Percentiles rank a stretch among this genome's conserved stretches.
These are phyloP conservation scores for Allobates femoralis DNA, from an alignment of 2,797 vertebrate species.

Conservation along the genomic window DNA sequence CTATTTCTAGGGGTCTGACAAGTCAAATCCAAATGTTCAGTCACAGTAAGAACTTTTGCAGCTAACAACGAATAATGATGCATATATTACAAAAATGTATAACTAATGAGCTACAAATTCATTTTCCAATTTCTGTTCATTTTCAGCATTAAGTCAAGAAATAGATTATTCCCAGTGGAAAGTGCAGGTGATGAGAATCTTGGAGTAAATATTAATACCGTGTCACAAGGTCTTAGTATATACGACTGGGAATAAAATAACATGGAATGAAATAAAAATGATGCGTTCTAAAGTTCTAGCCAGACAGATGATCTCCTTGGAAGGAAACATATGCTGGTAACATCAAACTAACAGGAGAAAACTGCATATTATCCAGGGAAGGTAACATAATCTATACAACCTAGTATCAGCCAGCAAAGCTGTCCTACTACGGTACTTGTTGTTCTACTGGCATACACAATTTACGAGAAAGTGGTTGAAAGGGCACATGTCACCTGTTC, in stretches of 20 bases:
- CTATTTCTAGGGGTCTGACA: conserved; percentile 54
- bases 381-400: neutral
- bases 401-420: neutral
- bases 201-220: conserved; percentile 52
- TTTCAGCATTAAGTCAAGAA: conserved; percentile 57
- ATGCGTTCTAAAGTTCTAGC: conserved; percentile 38
- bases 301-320: conserved; percentile 57
- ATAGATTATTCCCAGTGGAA: conserved; percentile 53
- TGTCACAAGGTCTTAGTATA: conserved; percentile 31
- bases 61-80: conserved; percentile 56
- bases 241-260: conserved; percentile 62
- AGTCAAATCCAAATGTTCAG: conserved; percentile 47
- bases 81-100: conserved; percentile 49
- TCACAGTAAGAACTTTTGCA: conserved; percentile 45
- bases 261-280: conserved; percentile 58
- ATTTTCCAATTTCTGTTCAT: conserved; percentile 46
- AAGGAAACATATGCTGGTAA: conserved; percentile 27
- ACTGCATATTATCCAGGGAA: conserved; percentile 32
- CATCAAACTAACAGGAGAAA: neutral
- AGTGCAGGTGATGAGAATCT: conserved; percentile 40
- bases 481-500: conserved; percentile 7
- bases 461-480: conserved; percentile 13
- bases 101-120: conserved; percentile 52
- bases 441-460: conserved; percentile 19
- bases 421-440: conserved; percentile 12